A percentile compares a stretch with the other conserved stretches of the same genome.
phyloP scores from a whole-genome alignment of 1,140 invertebrate genomes.

The Drosophila novamexicana region DNA sequence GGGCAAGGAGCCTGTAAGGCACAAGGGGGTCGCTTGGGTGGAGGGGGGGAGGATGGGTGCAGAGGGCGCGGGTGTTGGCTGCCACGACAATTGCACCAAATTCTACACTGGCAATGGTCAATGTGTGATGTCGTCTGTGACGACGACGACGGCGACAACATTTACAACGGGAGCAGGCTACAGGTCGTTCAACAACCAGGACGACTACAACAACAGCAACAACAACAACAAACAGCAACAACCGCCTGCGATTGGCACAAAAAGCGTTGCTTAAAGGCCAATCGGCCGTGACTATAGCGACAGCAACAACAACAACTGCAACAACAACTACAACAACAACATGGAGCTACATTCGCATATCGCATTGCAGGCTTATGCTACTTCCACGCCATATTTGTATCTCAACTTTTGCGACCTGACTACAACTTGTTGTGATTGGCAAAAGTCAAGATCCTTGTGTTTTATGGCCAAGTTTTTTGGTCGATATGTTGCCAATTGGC shows the following conservation, averaged over 20 bases:
- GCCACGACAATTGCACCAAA: slow-evolving; percentile 61
- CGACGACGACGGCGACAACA: slow-evolving; percentile 65
- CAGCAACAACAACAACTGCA: slow-evolving; percentile 36
- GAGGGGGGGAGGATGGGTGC: slow-evolving; percentile 4
- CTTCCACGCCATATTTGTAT: slow-evolving; percentile 47
- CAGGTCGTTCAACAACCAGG: slow-evolving; percentile 58
- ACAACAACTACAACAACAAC: slow-evolving; percentile 9
- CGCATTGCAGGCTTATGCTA: slow-evolving; percentile 36
- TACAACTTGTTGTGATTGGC: slow-evolving; percentile 33
- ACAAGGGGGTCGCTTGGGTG: slow-evolving; percentile 12
- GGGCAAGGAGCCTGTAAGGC: slow-evolving; percentile 1
- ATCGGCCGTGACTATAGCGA: slow-evolving; percentile 68
- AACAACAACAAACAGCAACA: slow-evolving; percentile 17
- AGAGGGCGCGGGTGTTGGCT: slow-evolving; percentile 17
- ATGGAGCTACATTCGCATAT: slow-evolving; percentile 25
- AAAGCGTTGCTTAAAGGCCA: slow-evolving; percentile 54
- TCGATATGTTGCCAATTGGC: slow-evolving; percentile 10
- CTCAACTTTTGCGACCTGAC: slow-evolving; percentile 28
- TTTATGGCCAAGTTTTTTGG: neutral
- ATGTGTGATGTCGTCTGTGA: slow-evolving; percentile 76
- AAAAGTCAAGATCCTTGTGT: slow-evolving; percentile 36
- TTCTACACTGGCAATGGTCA: slow-evolving; percentile 57
- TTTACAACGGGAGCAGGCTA: slow-evolving; percentile 74
- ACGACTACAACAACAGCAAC: slow-evolving; percentile 32
- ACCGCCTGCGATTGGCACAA: slow-evolving; percentile 54